A percentile compares a stretch with the other conserved stretches of the same genome.
Conservation (phyloP, 2,797 vertebrate genomes). For the Iguana delicatissima region DNA sequence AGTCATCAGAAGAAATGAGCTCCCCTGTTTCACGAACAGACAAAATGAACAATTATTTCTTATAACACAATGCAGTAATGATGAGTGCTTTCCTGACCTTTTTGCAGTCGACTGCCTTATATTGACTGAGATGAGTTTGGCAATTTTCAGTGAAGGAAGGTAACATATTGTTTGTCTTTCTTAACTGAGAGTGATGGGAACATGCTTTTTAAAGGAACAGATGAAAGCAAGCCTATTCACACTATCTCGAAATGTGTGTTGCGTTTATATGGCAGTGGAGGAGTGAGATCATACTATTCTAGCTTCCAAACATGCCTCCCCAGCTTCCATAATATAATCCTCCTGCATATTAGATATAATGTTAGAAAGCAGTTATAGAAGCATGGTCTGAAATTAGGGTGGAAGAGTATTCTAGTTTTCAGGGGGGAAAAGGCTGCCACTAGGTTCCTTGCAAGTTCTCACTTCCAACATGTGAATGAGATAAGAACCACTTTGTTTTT, state of each 20-base stretch:
- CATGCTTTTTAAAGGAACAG: neutral
- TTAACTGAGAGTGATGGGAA: neutral
- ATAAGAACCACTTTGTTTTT: too few relatives aligned
- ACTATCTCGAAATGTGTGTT: neutral
- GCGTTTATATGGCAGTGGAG: neutral
- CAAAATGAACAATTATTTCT: neutral
- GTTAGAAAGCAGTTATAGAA: too few relatives aligned
- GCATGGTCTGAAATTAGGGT: neutral
- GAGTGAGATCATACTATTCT: neutral
- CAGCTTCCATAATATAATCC: neutral
- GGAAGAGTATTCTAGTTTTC: too few relatives aligned
- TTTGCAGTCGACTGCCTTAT: neutral
- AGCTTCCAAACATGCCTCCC: neutral
- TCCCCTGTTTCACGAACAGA: neutral
- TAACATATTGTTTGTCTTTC: neutral
- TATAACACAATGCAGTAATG: neutral
- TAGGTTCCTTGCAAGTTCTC: too few relatives aligned
- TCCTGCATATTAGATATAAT: neutral
- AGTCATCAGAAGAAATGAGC: neutral
- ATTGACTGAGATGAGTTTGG: neutral
- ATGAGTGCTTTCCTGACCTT: conserved; percentile 12
- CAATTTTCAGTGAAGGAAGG: neutral
- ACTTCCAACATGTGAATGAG: too few relatives aligned
- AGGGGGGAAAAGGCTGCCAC: too few relatives aligned
- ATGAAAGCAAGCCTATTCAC: neutral